phyloP scores from a whole-genome alignment of 2,888 invertebrate genomes.

The Cephonodes hylas region DNA sequence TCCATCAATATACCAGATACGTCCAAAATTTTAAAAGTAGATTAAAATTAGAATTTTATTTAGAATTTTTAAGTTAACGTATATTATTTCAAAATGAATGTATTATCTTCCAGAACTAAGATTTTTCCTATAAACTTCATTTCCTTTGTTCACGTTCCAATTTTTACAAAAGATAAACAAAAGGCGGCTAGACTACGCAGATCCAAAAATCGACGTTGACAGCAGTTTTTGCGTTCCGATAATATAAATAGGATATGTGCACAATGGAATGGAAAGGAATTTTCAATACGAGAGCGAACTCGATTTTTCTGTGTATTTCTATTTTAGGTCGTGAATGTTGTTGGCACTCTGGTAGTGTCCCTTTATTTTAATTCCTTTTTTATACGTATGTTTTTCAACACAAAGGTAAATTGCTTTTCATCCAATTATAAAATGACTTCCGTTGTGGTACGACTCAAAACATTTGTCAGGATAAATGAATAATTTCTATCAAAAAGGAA shows the following conservation, averaged over 20 bases:
- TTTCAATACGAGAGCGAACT: conserved; percentile 3
- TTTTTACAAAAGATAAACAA: not conserved
- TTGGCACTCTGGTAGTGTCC: conserved; percentile 13
- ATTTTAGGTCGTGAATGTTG: conserved; percentile 24
- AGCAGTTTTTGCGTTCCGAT: not conserved
- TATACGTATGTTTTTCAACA: not conserved
- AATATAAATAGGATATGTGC: not conserved
- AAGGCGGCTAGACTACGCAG: too few relatives aligned
- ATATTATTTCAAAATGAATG: too few relatives aligned
- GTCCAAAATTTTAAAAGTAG: too few relatives aligned
- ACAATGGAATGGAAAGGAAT: conserved; percentile 1
- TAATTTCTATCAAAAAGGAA: too few relatives aligned
- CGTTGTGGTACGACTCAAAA: too few relatives aligned
- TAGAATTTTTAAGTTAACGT: too few relatives aligned
- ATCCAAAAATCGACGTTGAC: not conserved
- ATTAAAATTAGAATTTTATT: too few relatives aligned
- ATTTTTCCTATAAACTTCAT: too few relatives aligned
- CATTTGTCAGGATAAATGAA: too few relatives aligned
- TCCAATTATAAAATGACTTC: not conserved
- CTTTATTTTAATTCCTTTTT: not conserved
- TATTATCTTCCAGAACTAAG: too few relatives aligned
- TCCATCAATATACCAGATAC: too few relatives aligned
- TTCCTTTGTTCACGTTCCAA: too few relatives aligned
- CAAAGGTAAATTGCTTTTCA: not conserved
- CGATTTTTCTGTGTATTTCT: conserved; percentile 20